Evolutionary conservation across 2,888 invertebrate species (phyloP).

Genomic region (Temnothorax ravouxi): DNA sequence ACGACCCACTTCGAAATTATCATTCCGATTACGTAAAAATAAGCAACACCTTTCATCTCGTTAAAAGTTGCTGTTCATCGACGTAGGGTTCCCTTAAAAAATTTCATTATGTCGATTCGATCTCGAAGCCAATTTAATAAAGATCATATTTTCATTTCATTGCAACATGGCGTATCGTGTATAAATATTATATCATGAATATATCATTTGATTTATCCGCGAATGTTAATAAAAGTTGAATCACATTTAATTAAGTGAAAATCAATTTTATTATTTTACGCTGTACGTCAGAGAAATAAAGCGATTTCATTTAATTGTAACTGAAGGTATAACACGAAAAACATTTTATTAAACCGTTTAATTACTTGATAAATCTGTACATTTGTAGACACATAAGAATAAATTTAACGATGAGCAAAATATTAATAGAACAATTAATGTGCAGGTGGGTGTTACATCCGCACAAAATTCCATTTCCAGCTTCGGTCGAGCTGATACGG

Average conservation of each 20-base stretch:
- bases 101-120: slow-evolving; percentile 74
- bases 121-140: background rate
- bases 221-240: slow-evolving; percentile 5
- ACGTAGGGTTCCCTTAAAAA: slow-evolving; percentile 78
- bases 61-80: slow-evolving; percentile 79
- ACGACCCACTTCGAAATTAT: slow-evolving; percentile 78
- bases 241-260: slow-evolving; percentile 2
- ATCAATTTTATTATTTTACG: slow-evolving; percentile 7
- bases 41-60: slow-evolving; percentile 71
- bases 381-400: background rate
- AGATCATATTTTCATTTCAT: background rate
- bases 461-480: background rate
- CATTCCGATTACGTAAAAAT: slow-evolving; percentile 77
- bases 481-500: background rate
- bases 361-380: background rate
- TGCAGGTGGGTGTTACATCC: background rate
- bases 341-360: background rate
- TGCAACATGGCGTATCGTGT: background rate
- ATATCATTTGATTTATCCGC: background rate
- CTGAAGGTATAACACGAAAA: background rate
- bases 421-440: slow-evolving; percentile 28
- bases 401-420: background rate
- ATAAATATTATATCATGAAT: slow-evolving; percentile 4
- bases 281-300: background rate
- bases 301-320: slow-evolving; percentile 8